Percentiles rank a stretch among this genome's conserved stretches.
These are phyloP conservation scores for Teleogryllus oceanicus DNA, from an alignment of 2,888 invertebrate genomes.

Conservation along the genomic window DNA sequence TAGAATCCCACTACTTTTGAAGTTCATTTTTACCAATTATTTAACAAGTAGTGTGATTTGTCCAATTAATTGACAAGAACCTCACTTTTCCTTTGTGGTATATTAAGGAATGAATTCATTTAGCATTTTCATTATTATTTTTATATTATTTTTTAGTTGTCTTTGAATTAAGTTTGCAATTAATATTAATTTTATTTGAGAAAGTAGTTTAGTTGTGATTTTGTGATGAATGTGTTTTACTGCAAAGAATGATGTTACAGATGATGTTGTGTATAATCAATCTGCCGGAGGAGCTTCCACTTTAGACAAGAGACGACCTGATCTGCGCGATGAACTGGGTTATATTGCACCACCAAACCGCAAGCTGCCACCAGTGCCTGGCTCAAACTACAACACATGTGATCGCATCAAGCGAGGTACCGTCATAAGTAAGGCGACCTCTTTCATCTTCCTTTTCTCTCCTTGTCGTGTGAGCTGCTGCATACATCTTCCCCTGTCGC, in stretches of 20 bases:
- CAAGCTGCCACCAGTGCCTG: conserved; percentile 87
- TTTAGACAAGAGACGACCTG: conserved; percentile 77
- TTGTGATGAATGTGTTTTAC: neutral
- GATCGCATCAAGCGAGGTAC: conserved; percentile 92
- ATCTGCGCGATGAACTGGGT: conserved; percentile 81
- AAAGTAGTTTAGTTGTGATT: too few relatives aligned
- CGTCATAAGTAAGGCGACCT: conserved; percentile 73
- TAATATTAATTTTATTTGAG: too few relatives aligned
- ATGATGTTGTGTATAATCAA: conserved; percentile 88
- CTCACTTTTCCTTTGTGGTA: too few relatives aligned
- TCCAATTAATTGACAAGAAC: too few relatives aligned
- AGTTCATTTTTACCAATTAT: too few relatives aligned
- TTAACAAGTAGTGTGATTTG: too few relatives aligned
- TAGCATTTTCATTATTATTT: too few relatives aligned
- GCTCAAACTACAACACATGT: conserved; percentile 90
- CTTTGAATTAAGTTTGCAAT: too few relatives aligned
- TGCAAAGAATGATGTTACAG: conserved; percentile 51
- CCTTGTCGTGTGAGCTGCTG: neutral
- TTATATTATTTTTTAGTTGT: too few relatives aligned
- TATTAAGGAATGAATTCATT: too few relatives aligned
- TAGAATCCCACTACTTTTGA: too few relatives aligned
- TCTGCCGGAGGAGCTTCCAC: conserved; percentile 66
- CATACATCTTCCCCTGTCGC: neutral
- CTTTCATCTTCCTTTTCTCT: conserved; percentile 20
- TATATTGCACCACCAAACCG: conserved; percentile 91